A percentile compares a stretch with the other conserved stretches of the same genome.
Conservation (phyloP, 2,888 invertebrate genomes). For the Protodeltote pygarga region DNA sequence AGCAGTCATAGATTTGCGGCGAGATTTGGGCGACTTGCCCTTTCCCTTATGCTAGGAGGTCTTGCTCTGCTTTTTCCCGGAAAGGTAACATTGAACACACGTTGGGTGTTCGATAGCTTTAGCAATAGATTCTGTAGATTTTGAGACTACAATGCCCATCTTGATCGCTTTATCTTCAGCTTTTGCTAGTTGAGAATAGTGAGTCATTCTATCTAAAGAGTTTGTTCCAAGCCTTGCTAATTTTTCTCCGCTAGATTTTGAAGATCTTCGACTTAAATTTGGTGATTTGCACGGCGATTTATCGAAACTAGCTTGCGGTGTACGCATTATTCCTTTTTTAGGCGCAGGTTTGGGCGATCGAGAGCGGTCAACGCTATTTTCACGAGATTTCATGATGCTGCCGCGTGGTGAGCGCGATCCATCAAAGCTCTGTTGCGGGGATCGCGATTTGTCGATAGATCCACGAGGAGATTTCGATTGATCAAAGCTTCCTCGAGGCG, state of each 20-base stretch:
- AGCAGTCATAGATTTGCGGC: conserved; percentile 71
- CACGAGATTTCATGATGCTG: conserved; percentile 82
- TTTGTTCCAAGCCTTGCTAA: conserved; percentile 81
- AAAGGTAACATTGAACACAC: conserved; percentile 91
- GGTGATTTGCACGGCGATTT: conserved; percentile 82
- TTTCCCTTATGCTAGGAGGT: conserved; percentile 90
- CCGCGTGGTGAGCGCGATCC: conserved; percentile 80
- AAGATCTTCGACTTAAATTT: conserved; percentile 76
- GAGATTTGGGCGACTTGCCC: conserved; percentile 88
- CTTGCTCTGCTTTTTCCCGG: conserved; percentile 87
- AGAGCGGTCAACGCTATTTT: conserved; percentile 77
- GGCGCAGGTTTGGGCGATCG: conserved; percentile 82
- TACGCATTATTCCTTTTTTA: conserved; percentile 84
- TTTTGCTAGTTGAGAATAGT: conserved; percentile 82
- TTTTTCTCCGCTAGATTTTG: conserved; percentile 77
- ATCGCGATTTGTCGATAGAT: conserved; percentile 86
- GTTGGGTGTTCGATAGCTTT: conserved; percentile 89
- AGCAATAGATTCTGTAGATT: conserved; percentile 85
- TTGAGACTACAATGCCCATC: conserved; percentile 86
- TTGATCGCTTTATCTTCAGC: conserved; percentile 83
- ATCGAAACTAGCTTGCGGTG: conserved; percentile 83
- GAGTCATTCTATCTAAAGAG: conserved; percentile 80
- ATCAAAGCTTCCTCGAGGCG: conserved; percentile 86
- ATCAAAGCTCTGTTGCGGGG: conserved; percentile 87
- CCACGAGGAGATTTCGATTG: conserved; percentile 83